A percentile compares a stretch with the other conserved stretches of the same genome.
These are phyloP conservation scores for Micrasema longulum DNA, from an alignment of 1,140 invertebrate genomes.

Conservation along the genomic window DNA sequence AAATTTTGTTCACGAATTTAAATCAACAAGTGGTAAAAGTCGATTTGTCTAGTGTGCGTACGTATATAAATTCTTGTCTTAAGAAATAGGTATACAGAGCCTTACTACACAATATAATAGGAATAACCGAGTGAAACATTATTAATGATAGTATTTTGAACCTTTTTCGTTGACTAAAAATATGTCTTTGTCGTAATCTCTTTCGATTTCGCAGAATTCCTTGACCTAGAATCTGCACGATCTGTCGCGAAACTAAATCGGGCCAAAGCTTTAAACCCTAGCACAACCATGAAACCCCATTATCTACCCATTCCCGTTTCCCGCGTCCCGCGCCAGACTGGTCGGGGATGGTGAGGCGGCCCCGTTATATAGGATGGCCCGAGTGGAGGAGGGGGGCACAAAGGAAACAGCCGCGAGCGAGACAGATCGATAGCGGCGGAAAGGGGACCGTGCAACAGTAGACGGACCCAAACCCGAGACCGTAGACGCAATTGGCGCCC, in stretches of 20 bases:
- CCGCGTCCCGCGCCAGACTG: slow-evolving; percentile 35
- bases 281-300: slow-evolving; percentile 7
- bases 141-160: too few relatives aligned
- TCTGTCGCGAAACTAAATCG: slow-evolving; percentile 14
- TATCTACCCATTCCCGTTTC: neutral
- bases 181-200: too few relatives aligned
- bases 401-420: slow-evolving; percentile 40
- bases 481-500: slow-evolving; percentile 28
- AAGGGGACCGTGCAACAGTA: slow-evolving; percentile 37
- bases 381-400: neutral
- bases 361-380: slow-evolving; percentile 6
- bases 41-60: too few relatives aligned
- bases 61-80: too few relatives aligned
- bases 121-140: too few relatives aligned
- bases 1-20: too few relatives aligned
- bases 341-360: slow-evolving; percentile 3
- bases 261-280: slow-evolving; percentile 18
- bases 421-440: slow-evolving; percentile 38
- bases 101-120: too few relatives aligned
- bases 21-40: too few relatives aligned
- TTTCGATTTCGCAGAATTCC: too few relatives aligned
- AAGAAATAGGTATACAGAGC: too few relatives aligned
- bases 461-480: slow-evolving; percentile 21
- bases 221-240: slow-evolving; percentile 23
- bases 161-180: too few relatives aligned